Evolutionary conservation across 2,888 invertebrate species (phyloP).

Genomic region (Agrochola circellaris): DNA sequence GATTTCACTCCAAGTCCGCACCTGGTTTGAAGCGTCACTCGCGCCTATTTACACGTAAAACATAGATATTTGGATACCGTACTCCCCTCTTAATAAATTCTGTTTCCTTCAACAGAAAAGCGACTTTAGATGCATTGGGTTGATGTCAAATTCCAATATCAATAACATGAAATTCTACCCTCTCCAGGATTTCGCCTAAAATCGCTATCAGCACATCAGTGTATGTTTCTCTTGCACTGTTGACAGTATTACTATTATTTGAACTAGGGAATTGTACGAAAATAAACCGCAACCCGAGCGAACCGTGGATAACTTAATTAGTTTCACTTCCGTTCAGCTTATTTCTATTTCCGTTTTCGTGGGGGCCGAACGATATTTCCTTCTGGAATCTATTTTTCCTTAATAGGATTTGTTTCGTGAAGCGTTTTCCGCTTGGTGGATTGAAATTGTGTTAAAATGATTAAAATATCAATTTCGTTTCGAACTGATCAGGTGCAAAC

Average conservation of each 20-base stretch:
- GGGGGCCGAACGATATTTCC: conserved; percentile 85
- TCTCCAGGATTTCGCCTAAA: conserved; percentile 80
- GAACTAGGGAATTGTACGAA: conserved; percentile 85
- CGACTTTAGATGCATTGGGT: conserved; percentile 65
- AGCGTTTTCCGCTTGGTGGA: conserved; percentile 74
- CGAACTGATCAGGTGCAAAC: conserved; percentile 70
- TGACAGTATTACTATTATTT: conserved; percentile 89
- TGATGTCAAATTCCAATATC: conserved; percentile 71
- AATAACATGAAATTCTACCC: conserved; percentile 72
- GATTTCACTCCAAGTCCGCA: conserved; percentile 85
- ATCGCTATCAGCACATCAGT: conserved; percentile 85
- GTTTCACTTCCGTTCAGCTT: conserved; percentile 89
- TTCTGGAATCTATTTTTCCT: conserved; percentile 86
- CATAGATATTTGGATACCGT: conserved; percentile 87
- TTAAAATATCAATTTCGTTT: conserved; percentile 79
- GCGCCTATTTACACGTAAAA: conserved; percentile 88
- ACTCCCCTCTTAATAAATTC: conserved; percentile 79
- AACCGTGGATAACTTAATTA: conserved; percentile 90
- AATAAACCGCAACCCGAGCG: conserved; percentile 87
- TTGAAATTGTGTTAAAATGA: conserved; percentile 77
- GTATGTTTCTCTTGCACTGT: conserved; percentile 84
- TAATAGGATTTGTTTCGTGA: conserved; percentile 85
- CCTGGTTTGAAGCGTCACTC: conserved; percentile 88
- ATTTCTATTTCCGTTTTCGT: conserved; percentile 89
- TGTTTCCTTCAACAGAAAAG: conserved; percentile 66